Percentiles rank a stretch among this genome's conserved stretches.
Evolutionary conservation across 2,113 vertebrate genomes (phyloP).

Genomic region (Pyxicephalus adspersus): DNA sequence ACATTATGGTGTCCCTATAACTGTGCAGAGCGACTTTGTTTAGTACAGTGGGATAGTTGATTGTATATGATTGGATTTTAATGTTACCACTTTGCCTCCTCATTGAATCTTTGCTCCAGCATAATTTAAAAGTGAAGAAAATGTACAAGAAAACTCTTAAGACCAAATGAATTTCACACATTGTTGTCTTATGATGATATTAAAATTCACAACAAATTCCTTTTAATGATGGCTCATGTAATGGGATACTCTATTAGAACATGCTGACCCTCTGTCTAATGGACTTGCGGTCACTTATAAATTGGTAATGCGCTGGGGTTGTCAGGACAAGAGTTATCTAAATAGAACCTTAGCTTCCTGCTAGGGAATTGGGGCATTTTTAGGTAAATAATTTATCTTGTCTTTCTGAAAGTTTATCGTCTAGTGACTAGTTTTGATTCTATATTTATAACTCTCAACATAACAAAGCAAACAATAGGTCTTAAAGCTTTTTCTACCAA

Average conservation of each 20-base stretch:
- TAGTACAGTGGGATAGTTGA: too few relatives aligned
- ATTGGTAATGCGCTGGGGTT: slow-evolving; percentile 27
- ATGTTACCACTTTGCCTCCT: too few relatives aligned
- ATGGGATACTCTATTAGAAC: slow-evolving; percentile 27
- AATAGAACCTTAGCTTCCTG: slow-evolving; percentile 31
- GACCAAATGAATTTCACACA: background rate
- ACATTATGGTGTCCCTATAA: too few relatives aligned
- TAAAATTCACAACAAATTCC: background rate
- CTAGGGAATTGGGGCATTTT: background rate
- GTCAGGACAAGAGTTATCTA: slow-evolving; percentile 8
- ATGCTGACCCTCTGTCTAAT: slow-evolving; percentile 40
- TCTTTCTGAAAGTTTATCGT: background rate
- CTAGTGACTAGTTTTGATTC: too few relatives aligned
- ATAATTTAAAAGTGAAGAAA: background rate
- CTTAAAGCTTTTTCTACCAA: too few relatives aligned
- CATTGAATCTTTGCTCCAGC: too few relatives aligned
- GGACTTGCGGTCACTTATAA: slow-evolving; percentile 39
- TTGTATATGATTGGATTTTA: too few relatives aligned
- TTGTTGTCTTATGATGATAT: background rate
- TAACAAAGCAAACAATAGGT: too few relatives aligned
- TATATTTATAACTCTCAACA: too few relatives aligned
- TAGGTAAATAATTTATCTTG: background rate
- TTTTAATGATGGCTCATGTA: slow-evolving; percentile 33
- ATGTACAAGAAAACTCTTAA: background rate
- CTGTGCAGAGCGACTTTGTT: too few relatives aligned